Base-by-base conservation (phyloP, 1,140 invertebrate species). In the Eupristina koningsbergeri region DNA sequence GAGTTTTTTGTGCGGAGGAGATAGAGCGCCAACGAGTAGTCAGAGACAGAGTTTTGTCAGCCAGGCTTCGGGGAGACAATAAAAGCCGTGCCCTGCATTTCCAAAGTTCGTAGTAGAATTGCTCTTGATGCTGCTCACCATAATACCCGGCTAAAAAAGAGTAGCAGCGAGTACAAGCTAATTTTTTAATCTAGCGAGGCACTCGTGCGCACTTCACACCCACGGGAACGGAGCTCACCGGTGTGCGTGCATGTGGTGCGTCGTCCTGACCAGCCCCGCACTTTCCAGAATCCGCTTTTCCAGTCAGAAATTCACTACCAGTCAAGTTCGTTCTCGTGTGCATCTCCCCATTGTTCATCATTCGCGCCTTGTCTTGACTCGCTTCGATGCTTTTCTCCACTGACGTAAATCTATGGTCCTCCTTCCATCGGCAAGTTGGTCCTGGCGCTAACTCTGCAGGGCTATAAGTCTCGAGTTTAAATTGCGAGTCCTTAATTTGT, bases 21-120 rank as follows among this genome's bases (percentile, higher is more conserved):
- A 63, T 36, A n/a, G 0, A 34, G 45, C 19, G 31, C 19, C 8
- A 41, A 31, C 22, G 67, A 81, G 79, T 81, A 81, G 79, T 81
- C 31, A 73, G 15, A 22, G 34, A 58, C 79, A 58, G 79, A 58
- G 64, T 81, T 73, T 81, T 73, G 79, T 81, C 79, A 81, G 79
- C 29, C 79, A n/a, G 45, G 11, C 9, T 61, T 13, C n/a, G 9
- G 26, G 17, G 61, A 71, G 39, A 71, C 2, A 71, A 41, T n/a
- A 41, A 41, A 34, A 1, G 67, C 19, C 36, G 67, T 71, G 67
- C 15, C 39, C 67, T 6, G 36, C 67, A 71, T 71, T 26, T 41
- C 6, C 19, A 71, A 71, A 41, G 67, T 41, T 71, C 26, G 67
- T 36, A 11, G 26, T 71, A 41, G 3, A 41, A 19, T 7, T 7